Conservation (phyloP, 2,797 vertebrate species). For the Gambusia yucatana region DNA sequence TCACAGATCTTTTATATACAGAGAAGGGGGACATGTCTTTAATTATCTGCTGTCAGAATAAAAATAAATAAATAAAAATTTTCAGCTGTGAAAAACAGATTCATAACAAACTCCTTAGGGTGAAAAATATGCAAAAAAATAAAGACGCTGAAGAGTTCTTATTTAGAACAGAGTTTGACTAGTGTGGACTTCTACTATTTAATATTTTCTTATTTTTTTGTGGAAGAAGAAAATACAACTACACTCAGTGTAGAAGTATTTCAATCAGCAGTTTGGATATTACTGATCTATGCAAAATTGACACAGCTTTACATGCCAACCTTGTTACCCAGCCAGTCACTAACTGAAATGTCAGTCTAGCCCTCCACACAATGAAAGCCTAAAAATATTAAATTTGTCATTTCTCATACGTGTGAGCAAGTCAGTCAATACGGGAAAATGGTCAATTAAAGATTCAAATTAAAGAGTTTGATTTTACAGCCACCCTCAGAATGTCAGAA, state of each 20-base stretch:
- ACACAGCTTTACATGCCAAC: not conserved
- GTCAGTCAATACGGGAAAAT: not conserved
- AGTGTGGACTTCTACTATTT: not conserved
- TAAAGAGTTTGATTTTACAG: not conserved
- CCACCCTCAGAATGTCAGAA: not conserved
- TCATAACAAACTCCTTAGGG: not conserved
- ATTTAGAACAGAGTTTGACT: not conserved
- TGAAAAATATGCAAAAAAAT: not conserved
- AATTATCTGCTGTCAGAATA: not conserved
- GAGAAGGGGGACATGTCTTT: not conserved
- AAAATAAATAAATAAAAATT: not conserved
- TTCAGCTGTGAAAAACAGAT: not conserved
- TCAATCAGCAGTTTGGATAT: not conserved
- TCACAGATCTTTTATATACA: not conserved
- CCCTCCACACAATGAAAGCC: not conserved
- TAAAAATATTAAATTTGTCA: not conserved
- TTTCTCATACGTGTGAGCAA: not conserved
- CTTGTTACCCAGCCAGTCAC: not conserved
- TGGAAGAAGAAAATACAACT: not conserved
- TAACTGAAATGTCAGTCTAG: not conserved
- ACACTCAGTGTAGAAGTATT: too few relatives aligned
- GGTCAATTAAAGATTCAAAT: not conserved
- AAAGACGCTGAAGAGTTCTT: not conserved
- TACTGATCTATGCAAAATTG: not conserved
- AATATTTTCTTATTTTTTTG: not conserved